phyloP scores from a whole-genome alignment of 2,888 invertebrate genomes.

The Imbricaverruca yamaguchii region DNA sequence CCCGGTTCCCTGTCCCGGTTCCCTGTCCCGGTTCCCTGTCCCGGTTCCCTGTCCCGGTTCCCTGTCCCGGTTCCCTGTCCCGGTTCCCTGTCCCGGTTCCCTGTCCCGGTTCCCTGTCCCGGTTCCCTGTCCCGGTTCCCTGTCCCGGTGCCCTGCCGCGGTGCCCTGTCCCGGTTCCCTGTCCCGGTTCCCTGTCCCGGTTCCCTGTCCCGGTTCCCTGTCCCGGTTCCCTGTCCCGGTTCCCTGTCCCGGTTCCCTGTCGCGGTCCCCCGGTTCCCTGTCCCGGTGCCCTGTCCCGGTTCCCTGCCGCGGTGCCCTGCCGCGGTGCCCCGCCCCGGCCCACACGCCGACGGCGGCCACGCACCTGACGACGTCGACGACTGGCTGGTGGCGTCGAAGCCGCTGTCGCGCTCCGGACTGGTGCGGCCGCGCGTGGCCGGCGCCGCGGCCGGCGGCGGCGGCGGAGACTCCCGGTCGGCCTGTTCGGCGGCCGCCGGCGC shows the following conservation, averaged over 20 bases:
- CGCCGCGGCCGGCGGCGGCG: conserved; percentile 20
- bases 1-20: not conserved
- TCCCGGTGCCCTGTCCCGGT: too few relatives aligned
- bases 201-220: too few relatives aligned
- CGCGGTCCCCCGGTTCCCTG: not conserved
- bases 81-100: not conserved
- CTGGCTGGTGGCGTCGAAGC: conserved; percentile 80
- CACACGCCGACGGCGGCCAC: not conserved
- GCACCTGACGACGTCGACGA: conserved; percentile 32
- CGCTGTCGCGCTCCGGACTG: conserved; percentile 60
- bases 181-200: not conserved
- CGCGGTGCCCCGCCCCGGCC: too few relatives aligned
- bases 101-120: too few relatives aligned
- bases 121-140: not conserved
- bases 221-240: not conserved
- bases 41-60: not conserved
- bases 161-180: too few relatives aligned
- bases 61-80: not conserved
- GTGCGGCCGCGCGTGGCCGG: conserved; percentile 22
- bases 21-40: not conserved
- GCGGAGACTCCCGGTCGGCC: conserved; percentile 5
- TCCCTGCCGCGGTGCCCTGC: too few relatives aligned
- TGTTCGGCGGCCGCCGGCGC: conserved; percentile 25
- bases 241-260: too few relatives aligned
- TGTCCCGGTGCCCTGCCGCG: too few relatives aligned